A percentile compares a stretch with the other conserved stretches of the same genome.
Conservation (phyloP, 2,113 vertebrate species). For the Trochalopteron elliotii region DNA sequence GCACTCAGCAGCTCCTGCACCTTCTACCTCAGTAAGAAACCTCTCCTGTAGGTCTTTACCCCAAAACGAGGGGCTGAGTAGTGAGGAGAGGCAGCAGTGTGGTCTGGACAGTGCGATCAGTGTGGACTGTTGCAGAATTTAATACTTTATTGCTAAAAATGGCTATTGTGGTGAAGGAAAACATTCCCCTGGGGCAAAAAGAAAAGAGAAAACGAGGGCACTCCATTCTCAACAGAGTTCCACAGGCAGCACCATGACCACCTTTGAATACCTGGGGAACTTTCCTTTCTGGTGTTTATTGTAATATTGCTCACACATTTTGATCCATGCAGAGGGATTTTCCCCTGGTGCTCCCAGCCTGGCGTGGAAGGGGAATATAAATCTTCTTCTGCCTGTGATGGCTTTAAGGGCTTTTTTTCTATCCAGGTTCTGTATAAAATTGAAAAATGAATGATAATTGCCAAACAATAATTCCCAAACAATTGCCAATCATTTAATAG, state of each 20-base stretch:
- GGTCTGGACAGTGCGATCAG: accelerated
- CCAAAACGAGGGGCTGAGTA: too few relatives aligned
- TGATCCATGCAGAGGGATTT: neutral
- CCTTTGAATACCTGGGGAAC: neutral
- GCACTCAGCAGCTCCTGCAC: neutral
- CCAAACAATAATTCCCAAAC: neutral
- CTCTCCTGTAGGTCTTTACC: neutral
- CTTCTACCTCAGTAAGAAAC: constrained; percentile 28
- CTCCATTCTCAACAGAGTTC: neutral
- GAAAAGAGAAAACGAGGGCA: neutral
- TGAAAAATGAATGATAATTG: neutral
- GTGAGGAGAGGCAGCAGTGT: neutral
- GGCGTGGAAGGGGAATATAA: too few relatives aligned
- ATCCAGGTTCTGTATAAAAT: neutral
- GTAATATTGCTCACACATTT: accelerated
- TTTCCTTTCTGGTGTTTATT: neutral
- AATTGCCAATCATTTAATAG: neutral
- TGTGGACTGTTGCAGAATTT: neutral
- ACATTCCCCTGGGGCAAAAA: neutral
- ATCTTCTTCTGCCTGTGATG: neutral
- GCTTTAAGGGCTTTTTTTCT: neutral
- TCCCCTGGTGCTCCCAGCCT: neutral
- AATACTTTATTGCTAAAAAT: neutral
- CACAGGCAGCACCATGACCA: neutral
- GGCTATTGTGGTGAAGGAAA: neutral